Evolutionary conservation across 2,888 invertebrate species (phyloP), one percentile per base, ranked within the genome.

Genomic region (Cenopis cana): DNA sequence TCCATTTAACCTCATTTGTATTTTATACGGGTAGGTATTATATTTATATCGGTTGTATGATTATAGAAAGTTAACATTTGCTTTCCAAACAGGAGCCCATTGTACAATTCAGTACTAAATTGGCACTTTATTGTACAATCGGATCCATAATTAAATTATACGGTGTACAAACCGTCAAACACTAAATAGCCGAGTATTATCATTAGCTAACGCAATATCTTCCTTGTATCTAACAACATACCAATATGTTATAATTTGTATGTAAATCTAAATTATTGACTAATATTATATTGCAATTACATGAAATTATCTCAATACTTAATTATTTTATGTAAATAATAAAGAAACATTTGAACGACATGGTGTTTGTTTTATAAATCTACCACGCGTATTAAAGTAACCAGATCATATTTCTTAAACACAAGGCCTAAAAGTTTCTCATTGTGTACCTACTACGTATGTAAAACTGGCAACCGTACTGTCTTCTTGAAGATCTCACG

Each of bases 311-410:
- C 86, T 87, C 87, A 86, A 85, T 87, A 89, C 87, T 87, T 87
- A 86, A 86, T 89, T 84, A 82, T 89, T 90, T 87, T 89, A 87
- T 91, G 91, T 91, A 91, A 90, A 91, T 91, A 91, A 88, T 89
- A 91, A 89, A 88, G 82, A 88, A 85, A 86, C 82, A 88, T 87
- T 89, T 88, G 84, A 90, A 89, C 79, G 81, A 87, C 46, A 59
- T 69, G 62, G 24, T 59, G 71, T 68, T 77, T 77, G 20, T 46
- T 60, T 41, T 14, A n/a, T 38, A 14, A 41, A 41, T n/a, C 14
- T 14, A 41, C 41, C 33, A 33, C 33, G 33, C 33, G 5, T 33
- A 33, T 33, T 6, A 33, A 33, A 33, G 33, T 33, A 33, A 33
- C 33, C 8, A 5, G 8, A 5, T 33, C 5, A 2, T 33, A 5